These are phyloP conservation scores for Antechinus flavipes DNA, from an alignment of 2,113 vertebrate genomes.

Conservation along the genomic window DNA sequence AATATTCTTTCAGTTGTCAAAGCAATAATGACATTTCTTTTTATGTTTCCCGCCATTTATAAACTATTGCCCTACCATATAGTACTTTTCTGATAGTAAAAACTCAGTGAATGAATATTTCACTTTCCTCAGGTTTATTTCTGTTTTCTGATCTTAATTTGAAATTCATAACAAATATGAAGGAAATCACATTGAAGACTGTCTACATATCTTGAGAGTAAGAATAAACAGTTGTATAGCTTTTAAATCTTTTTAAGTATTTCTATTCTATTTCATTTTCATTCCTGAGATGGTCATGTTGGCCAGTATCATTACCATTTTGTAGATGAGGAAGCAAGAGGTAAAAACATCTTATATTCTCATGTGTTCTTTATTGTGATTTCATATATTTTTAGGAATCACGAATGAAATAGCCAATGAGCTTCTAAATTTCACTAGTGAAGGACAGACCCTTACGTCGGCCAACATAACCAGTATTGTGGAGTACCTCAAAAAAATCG, in stretches of 20 bases:
- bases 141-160: slow-evolving; percentile 20
- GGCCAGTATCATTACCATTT: neutral
- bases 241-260: neutral
- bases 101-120: neutral
- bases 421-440: slow-evolving; percentile 89
- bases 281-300: neutral
- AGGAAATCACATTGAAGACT: neutral
- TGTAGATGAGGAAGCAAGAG: neutral
- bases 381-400: slow-evolving; percentile 84
- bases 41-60: neutral
- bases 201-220: neutral
- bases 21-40: neutral
- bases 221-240: neutral
- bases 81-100: slow-evolving; percentile 29
- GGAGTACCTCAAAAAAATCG: slow-evolving; percentile 91
- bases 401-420: slow-evolving; percentile 91
- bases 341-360: slow-evolving; percentile 4
- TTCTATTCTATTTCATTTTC: neutral
- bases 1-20: slow-evolving; percentile 45
- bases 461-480: slow-evolving; percentile 93
- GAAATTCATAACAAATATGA: neutral
- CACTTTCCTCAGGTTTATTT: slow-evolving; percentile 4
- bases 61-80: neutral
- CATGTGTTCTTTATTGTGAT: slow-evolving; percentile 38
- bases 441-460: slow-evolving; percentile 86